These are phyloP conservation scores for Ichneumoninae sp. DNA, from an alignment of 2,888 invertebrate genomes.

Conservation along the genomic window DNA sequence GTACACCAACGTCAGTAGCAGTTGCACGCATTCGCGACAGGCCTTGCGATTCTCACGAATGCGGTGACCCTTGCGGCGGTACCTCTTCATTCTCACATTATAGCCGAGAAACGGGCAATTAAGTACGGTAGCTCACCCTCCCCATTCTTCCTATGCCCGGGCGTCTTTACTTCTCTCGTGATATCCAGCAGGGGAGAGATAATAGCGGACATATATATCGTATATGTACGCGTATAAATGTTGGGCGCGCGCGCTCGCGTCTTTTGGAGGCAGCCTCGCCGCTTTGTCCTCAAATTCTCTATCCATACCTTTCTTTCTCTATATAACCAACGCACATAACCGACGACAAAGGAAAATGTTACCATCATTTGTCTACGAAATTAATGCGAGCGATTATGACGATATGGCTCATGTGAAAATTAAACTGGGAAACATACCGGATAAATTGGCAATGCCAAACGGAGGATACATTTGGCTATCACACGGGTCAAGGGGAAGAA, in stretches of 20 bases:
- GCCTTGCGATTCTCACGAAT: slow-evolving; percentile 64
- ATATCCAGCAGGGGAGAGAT: slow-evolving; percentile 51
- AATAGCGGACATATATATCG: not conserved
- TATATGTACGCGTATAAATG: not conserved
- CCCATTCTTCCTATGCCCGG: slow-evolving; percentile 32
- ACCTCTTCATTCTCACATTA: slow-evolving; percentile 61
- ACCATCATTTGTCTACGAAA: slow-evolving; percentile 24
- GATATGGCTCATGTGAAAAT: slow-evolving; percentile 16
- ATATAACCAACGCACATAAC: not conserved
- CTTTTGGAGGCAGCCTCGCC: not conserved
- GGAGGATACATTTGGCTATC: not conserved
- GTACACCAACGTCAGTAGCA: slow-evolving; percentile 17
- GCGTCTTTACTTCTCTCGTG: slow-evolving; percentile 8
- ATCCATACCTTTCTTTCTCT: too few species aligned
- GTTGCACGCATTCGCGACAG: slow-evolving; percentile 49
- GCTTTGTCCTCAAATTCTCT: slow-evolving; percentile 7
- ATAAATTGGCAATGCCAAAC: slow-evolving; percentile 50
- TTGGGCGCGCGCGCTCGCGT: not conserved
- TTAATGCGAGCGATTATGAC: not conserved
- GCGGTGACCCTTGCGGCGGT: slow-evolving; percentile 53
- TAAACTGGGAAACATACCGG: slow-evolving; percentile 24
- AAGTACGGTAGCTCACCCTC: slow-evolving; percentile 41
- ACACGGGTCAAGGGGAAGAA: not conserved
- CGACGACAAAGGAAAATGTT: slow-evolving; percentile 24
- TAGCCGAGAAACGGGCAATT: slow-evolving; percentile 61